Conservation (phyloP, 2,888 invertebrate genomes). For the Cantharis flavilabris region DNA sequence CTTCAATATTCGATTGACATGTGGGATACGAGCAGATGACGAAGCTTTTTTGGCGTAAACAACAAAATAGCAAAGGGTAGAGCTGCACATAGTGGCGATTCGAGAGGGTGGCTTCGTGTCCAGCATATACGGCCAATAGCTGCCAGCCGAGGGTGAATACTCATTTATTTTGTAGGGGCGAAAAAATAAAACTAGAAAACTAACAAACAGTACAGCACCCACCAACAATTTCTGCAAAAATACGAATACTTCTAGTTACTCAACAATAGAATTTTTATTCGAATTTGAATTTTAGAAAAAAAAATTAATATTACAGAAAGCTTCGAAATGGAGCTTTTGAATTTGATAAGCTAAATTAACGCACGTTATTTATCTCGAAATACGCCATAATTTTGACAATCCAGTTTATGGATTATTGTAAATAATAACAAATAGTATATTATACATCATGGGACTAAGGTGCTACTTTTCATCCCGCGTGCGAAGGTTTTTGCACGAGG, state of each 20-base stretch:
- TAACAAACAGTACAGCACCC: neutral
- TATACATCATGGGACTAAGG: no score
- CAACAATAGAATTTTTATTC: no score
- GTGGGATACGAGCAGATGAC: constrained; percentile 34
- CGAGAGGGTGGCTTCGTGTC: constrained; percentile 47
- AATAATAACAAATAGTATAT: no score
- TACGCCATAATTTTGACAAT: no score
- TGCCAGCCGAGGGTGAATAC: constrained; percentile 43
- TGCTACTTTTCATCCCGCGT: no score
- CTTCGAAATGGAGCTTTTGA: neutral
- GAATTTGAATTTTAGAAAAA: neutral
- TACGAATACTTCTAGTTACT: neutral
- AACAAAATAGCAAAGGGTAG: constrained; percentile 47
- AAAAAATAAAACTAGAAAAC: constrained; percentile 23
- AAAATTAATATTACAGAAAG: neutral
- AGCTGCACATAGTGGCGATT: constrained; percentile 9
- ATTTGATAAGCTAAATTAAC: no score
- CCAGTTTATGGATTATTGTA: no score
- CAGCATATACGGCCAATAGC: constrained; percentile 46
- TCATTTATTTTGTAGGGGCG: constrained; percentile 42
- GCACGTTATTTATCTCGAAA: no score
- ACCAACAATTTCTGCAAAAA: neutral
- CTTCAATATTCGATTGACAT: constrained; percentile 10
- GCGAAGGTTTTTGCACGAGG: no score
- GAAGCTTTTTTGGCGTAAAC: constrained; percentile 41